Base-by-base conservation (phyloP, 2,797 vertebrate genomes). In the Miichthys miiuy region DNA sequence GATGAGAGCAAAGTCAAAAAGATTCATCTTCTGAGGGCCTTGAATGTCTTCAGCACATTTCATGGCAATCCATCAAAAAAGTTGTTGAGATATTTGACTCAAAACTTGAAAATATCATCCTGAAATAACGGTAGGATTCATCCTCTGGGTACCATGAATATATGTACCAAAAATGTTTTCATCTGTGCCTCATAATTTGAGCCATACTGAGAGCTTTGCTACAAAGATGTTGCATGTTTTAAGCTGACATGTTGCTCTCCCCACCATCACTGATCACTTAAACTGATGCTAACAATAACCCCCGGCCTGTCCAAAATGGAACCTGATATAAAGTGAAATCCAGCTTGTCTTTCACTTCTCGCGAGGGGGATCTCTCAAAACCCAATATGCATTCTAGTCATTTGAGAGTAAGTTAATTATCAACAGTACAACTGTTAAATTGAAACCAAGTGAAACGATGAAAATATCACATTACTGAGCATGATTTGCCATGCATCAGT, bases 371-470 rank as follows among this genome's bases (percentile, higher is more conserved):
- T 70, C n/a, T 62, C 27, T 34, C 48, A 10, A 57, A 75, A 50
- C 11, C 27, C 20, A 63, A 68, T 25, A 38, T 67, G 23, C 47
- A 34, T 75, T 65, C 10, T n/a, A 27, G 38, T 66, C 44, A 77
- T 74, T 50, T 68, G 20, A 66, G 27, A 55, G 23, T 44, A 60
- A 56, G 50, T 48, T 68, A 50, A 72, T 77, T 21, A 79, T 70
- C 82, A 72, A 56, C 51, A 67, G 12, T 68, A 54, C 25, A 25
- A 48, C n/a, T 66, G 60, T 50, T 76, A 56, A 76, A 38, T 34
- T 21, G 27, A 66, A 66, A 62, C 30, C 20, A 56, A 64, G 12
- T 46, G 61, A 71, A 72, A 60, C 14, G 50, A 74, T 5, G 18
- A 55, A 73, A 77, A 64, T 18, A 82, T 75, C 21, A 25, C 25